Evolutionary conservation across 1,140 invertebrate genomes (phyloP), one percentile per base, ranked within the genome.

Genomic region (Trachelipus rathkii): DNA sequence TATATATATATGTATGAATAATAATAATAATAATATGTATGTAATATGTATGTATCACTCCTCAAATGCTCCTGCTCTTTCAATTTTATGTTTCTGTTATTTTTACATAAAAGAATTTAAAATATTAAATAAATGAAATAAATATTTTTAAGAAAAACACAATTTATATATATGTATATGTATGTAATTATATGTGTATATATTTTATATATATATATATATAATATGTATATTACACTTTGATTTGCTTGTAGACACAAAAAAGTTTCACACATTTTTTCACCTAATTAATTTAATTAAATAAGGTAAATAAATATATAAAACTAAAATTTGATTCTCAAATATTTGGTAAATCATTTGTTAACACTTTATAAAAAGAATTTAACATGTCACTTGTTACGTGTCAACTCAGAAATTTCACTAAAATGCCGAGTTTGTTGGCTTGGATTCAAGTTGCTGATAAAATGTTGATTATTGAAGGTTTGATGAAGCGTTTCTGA

Each of bases 331-430:
- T 33, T 33, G 33, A 33, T 33, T 6, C 33, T 3, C 33, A 33
- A 33, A 33, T 33, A 33, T 33, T 33, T 33, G 33, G 33, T 60
- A 19, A 13, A 60, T 60, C 50, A 60, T 60, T 60, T 15, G 2
- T 60, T 60, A 2, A 60, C 50, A 4, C 50, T 60, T 60, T 60
- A 13, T 4, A 19, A 60, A 15, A 60, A 4, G 50, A 19, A 60
- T 60, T 60, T 60, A 33, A 33, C 0, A 95, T 96, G 0, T 95
- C 95, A 82, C 94, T 95, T 85, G 98, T 98, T 0, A 98, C 96
- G 85, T 98, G 96, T 89, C 97, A 91, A 0, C 96, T 96, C 0
- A 96, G 96, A 15, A 19, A 60, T 19, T 13, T 60, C 50, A 60
- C 50, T 60, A 13, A 60, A 60, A 60, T 60, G 50, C 19, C 50